A percentile compares a stretch with the other conserved stretches of the same genome.
phyloP scores from a whole-genome alignment of 2,888 invertebrate species.

The Iphiclides podalirius region DNA sequence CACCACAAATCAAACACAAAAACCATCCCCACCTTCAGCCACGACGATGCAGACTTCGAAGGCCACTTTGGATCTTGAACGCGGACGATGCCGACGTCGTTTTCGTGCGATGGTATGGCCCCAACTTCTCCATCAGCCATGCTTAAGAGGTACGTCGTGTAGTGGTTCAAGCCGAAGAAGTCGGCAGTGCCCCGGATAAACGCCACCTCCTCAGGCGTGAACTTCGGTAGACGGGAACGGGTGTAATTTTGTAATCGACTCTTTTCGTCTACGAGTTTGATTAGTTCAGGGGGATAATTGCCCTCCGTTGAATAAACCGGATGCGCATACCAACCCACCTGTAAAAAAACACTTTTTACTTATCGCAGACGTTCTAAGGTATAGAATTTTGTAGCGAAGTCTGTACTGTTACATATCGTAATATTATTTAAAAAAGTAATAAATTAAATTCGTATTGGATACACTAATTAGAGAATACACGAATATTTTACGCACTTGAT shows the following conservation, averaged over 20 bases:
- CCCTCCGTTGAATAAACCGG: conserved; percentile 77
- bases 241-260: conserved; percentile 76
- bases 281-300: conserved; percentile 79
- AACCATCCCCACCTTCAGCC: conserved; percentile 78
- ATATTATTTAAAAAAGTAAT: too few relatives aligned
- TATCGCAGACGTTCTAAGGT: not conserved
- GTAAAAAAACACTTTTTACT: conserved; percentile 23
- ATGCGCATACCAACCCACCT: conserved; percentile 79
- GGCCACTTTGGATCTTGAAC: conserved; percentile 81
- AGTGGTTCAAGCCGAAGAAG: conserved; percentile 75
- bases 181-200: conserved; percentile 70
- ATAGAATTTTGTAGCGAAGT: not conserved
- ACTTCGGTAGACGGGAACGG: conserved; percentile 78
- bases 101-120: conserved; percentile 77
- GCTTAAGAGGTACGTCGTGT: conserved; percentile 67
- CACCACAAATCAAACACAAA: not conserved
- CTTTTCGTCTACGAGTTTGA: conserved; percentile 72
- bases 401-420: too few relatives aligned
- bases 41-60: conserved; percentile 76
- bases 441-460: too few relatives aligned
- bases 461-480: too few relatives aligned
- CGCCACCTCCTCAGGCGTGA: conserved; percentile 70
- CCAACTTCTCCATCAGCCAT: conserved; percentile 68
- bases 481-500: too few relatives aligned
- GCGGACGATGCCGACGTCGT: conserved; percentile 81